Percentiles rank a stretch among this genome's conserved stretches.
phyloP scores from a whole-genome alignment of 2,888 invertebrate species.

The Anaspis maculata region DNA sequence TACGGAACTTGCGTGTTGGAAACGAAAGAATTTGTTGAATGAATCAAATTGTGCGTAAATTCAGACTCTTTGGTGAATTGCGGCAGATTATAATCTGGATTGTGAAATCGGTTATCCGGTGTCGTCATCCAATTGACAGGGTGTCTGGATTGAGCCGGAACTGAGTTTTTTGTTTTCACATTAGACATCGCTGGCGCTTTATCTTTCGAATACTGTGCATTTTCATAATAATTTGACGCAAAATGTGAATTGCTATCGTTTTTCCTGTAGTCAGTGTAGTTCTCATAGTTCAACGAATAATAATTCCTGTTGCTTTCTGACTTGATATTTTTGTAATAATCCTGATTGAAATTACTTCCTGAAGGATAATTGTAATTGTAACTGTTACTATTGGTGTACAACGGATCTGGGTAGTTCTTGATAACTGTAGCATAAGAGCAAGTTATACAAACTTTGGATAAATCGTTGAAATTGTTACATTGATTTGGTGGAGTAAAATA shows the following conservation, averaged over 20 bases:
- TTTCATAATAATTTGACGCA: slow-evolving; percentile 7
- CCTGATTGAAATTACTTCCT: slow-evolving; percentile 27
- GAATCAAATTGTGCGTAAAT: slow-evolving; percentile 23
- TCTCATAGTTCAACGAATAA: slow-evolving; percentile 32
- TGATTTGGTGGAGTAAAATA: background rate
- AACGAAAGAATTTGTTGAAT: slow-evolving; percentile 25
- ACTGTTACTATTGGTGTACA: slow-evolving; percentile 32
- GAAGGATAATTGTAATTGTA: slow-evolving; percentile 26
- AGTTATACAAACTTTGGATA: slow-evolving; percentile 11
- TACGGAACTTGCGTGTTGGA: slow-evolving; percentile 23
- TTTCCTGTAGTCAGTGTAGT: slow-evolving; percentile 24
- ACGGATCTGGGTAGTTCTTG: slow-evolving; percentile 29
- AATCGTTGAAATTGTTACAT: slow-evolving; percentile 4
- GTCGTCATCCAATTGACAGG: slow-evolving; percentile 58
- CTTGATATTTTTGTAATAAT: slow-evolving; percentile 22
- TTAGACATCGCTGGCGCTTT: background rate
- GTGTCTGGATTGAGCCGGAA: slow-evolving; percentile 32
- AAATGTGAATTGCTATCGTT: slow-evolving; percentile 13
- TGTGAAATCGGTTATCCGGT: slow-evolving; percentile 45
- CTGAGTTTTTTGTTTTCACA: background rate
- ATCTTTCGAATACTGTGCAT: slow-evolving; percentile 3
- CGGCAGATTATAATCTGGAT: slow-evolving; percentile 43
- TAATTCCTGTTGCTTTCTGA: slow-evolving; percentile 22
- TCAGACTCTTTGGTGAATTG: slow-evolving; percentile 40
- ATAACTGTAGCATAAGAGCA: slow-evolving; percentile 14